Percentiles rank a stretch among this genome's conserved stretches.
Evolutionary conservation across 2,113 vertebrate species (phyloP).

Genomic region (Catagonus wagneri): DNA sequence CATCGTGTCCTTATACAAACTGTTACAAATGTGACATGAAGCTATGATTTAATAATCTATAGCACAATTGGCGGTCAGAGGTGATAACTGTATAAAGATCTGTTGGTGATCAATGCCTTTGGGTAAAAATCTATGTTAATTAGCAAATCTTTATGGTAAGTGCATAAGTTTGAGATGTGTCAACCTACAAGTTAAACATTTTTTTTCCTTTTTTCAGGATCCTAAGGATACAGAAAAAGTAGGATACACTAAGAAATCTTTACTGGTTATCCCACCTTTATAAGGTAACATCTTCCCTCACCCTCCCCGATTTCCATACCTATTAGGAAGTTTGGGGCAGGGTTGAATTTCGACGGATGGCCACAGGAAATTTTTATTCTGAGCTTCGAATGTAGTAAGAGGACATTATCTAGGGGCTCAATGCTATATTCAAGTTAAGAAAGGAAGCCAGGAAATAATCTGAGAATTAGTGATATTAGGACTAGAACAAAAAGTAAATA

Average conservation of each 20-base stretch:
- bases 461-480: neutral
- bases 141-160: neutral
- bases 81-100: neutral
- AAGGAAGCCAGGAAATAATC: neutral
- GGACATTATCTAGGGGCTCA: neutral
- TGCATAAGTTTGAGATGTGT: neutral
- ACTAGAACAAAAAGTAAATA: neutral
- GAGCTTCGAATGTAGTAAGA: neutral
- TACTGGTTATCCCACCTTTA: neutral
- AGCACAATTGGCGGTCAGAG: neutral
- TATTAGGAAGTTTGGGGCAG: neutral
- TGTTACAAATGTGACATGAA: neutral
- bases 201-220: neutral
- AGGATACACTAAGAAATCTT: neutral
- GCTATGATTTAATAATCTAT: neutral
- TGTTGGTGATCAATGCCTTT: neutral
- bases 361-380: neutral
- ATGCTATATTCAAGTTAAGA: neutral
- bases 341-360: neutral
- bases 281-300: fast-evolving
- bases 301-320: neutral
- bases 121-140: neutral
- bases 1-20: neutral
- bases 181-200: neutral
- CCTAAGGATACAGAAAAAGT: neutral